phyloP scores from a whole-genome alignment of 2,888 invertebrate genomes.

The Coremacera marginata region DNA sequence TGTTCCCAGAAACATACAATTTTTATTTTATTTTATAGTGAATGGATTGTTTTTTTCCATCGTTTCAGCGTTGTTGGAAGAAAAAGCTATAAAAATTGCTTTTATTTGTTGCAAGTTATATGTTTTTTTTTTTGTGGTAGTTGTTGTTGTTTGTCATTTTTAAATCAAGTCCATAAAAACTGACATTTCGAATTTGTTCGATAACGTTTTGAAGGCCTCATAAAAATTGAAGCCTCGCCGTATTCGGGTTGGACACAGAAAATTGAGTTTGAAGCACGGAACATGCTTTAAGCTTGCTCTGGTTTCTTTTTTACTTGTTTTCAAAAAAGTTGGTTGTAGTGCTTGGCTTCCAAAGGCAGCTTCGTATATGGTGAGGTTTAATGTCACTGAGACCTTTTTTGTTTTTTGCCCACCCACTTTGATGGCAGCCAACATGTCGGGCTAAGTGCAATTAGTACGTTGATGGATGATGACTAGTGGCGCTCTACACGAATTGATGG shows the following conservation, averaged over 20 bases:
- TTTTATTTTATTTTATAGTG: not conserved
- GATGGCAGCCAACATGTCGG: conserved; percentile 11
- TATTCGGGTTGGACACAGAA: not conserved
- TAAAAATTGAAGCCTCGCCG: conserved; percentile 31
- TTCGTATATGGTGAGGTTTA: not conserved
- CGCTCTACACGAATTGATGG: too few species aligned
- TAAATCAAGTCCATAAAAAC: conserved; percentile 44
- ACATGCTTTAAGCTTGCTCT: not conserved
- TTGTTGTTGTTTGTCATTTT: conserved; percentile 38
- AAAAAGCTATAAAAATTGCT: conserved; percentile 41
- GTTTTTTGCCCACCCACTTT: not conserved
- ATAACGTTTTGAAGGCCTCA: conserved; percentile 44
- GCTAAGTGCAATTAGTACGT: conserved; percentile 34
- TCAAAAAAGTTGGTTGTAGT: not conserved
- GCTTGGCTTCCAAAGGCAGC: not conserved
- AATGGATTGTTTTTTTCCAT: not conserved
- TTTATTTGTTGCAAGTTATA: conserved; percentile 5
- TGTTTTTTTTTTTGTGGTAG: conserved; percentile 10
- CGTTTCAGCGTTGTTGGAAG: conserved; percentile 15
- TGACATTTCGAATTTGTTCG: conserved; percentile 47
- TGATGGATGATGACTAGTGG: conserved; percentile 30
- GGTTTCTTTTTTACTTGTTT: not conserved
- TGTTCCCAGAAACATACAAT: conserved; percentile 3
- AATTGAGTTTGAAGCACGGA: not conserved
- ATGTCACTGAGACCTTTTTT: not conserved